These are phyloP conservation scores for Rynchops niger DNA, from an alignment of 2,113 vertebrate genomes.

Conservation along the genomic window DNA sequence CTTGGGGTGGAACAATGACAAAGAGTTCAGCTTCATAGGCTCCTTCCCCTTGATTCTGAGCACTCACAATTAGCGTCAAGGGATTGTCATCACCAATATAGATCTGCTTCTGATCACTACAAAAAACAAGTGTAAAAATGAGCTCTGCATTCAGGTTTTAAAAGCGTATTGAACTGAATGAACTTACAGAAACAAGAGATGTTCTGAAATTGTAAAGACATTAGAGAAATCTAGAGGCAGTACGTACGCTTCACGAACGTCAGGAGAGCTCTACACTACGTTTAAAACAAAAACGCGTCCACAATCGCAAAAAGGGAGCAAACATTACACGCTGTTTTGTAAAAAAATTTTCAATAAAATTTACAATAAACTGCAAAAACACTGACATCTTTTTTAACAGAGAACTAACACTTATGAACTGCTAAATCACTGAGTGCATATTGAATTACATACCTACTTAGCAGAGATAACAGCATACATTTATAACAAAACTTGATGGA, in stretches of 20 bases:
- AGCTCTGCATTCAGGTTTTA: not conserved
- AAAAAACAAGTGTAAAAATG: not conserved
- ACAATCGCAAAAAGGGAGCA: not conserved
- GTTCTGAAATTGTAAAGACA: not conserved
- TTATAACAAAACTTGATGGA: not conserved
- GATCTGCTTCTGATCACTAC: conserved; percentile 89
- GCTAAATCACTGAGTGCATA: not conserved
- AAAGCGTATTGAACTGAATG: not conserved
- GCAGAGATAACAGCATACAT: not conserved
- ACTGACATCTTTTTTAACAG: not conserved
- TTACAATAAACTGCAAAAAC: not conserved
- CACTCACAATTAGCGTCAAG: conserved; percentile 85
- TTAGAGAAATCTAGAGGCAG: not conserved
- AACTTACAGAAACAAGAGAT: not conserved
- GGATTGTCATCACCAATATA: conserved; percentile 94
- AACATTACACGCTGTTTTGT: not conserved
- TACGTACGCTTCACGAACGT: not conserved
- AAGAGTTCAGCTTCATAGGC: conserved; percentile 96
- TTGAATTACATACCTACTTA: not conserved
- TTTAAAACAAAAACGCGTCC: not conserved
- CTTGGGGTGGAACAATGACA: conserved; percentile 84
- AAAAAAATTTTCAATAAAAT: not conserved
- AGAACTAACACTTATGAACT: not conserved
- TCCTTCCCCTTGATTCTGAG: conserved; percentile 91
- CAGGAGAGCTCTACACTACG: not conserved